Conservation (phyloP, 2,888 invertebrate genomes). For the Cyclophora albipunctata region DNA sequence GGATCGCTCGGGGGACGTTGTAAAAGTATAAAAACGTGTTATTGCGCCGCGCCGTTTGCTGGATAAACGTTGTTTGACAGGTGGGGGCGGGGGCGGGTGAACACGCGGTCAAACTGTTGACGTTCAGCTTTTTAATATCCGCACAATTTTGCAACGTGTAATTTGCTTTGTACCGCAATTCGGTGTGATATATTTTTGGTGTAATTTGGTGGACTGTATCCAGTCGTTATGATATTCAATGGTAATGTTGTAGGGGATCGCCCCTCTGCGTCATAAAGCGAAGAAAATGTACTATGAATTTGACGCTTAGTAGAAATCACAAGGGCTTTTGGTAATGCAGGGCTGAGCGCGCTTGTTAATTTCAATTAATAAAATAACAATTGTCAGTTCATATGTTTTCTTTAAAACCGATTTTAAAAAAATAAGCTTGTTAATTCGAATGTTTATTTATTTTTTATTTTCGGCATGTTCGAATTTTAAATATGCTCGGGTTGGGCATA, state of each 20-base stretch:
- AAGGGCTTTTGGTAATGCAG: conserved; percentile 25
- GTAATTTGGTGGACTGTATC: conserved; percentile 16
- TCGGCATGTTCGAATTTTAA: too few species aligned
- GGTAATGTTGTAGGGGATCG: conserved; percentile 42
- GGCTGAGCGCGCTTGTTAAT: conserved; percentile 25
- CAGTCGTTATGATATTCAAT: conserved; percentile 46
- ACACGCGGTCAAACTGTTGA: conserved; percentile 43
- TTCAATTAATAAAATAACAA: too few species aligned
- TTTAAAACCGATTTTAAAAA: too few species aligned
- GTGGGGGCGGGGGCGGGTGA: conserved; percentile 21
- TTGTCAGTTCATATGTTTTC: too few species aligned
- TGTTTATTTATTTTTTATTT: too few species aligned
- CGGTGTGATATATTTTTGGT: conserved; percentile 5
- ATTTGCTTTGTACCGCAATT: conserved; percentile 22
- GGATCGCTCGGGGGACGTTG: conserved; percentile 46
- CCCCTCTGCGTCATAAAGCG: conserved; percentile 53
- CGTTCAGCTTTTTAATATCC: conserved; percentile 50
- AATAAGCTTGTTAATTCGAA: too few species aligned
- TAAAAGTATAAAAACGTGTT: conserved; percentile 60
- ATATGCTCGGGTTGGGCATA: too few species aligned
- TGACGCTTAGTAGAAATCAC: conserved; percentile 54
- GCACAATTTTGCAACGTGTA: conserved; percentile 28
- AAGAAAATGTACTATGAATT: conserved; percentile 56
- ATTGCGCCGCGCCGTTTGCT: conserved; percentile 56
- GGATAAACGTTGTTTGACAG: conserved; percentile 67